Conservation (phyloP, 2,797 vertebrate genomes). For the Paedocypris micromegethes region DNA sequence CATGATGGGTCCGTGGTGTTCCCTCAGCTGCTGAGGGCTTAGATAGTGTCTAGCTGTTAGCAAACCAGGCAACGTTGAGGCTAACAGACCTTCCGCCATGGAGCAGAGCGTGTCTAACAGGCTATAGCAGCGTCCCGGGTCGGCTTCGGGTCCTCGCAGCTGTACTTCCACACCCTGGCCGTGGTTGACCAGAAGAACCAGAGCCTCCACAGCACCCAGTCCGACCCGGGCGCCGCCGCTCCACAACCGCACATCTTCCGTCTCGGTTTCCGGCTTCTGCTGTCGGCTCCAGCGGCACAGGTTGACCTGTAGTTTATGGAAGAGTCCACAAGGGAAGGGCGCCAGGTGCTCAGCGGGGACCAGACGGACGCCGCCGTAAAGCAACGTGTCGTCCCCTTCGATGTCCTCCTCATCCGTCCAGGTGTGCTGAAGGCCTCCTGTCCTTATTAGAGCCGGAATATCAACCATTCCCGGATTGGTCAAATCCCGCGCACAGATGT, state of each 20-base stretch:
- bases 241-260: slow-evolving; percentile 84
- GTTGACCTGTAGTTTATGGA: slow-evolving; percentile 97
- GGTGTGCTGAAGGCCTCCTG: slow-evolving; percentile 86
- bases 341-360: slow-evolving; percentile 93
- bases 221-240: slow-evolving; percentile 85
- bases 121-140: slow-evolving; percentile 85
- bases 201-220: slow-evolving; percentile 80
- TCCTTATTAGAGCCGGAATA: slow-evolving; percentile 92
- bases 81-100: slow-evolving; percentile 86
- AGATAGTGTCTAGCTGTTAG: slow-evolving; percentile 89
- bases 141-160: slow-evolving; percentile 82
- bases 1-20: slow-evolving; percentile 92
- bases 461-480: slow-evolving; percentile 92
- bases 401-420: slow-evolving; percentile 92
- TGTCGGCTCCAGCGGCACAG: slow-evolving; percentile 95
- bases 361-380: slow-evolving; percentile 89
- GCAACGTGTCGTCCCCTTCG: slow-evolving; percentile 68
- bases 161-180: slow-evolving; percentile 94
- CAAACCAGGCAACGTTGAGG: slow-evolving; percentile 86
- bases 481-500: slow-evolving; percentile 87
- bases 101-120: slow-evolving; percentile 90
- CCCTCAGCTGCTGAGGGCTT: slow-evolving; percentile 93
- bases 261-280: slow-evolving; percentile 81
- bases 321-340: slow-evolving; percentile 91
- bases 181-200: slow-evolving; percentile 92